Conservation (phyloP, 2,888 invertebrate genomes). For the Pseudococcus longispinus region DNA sequence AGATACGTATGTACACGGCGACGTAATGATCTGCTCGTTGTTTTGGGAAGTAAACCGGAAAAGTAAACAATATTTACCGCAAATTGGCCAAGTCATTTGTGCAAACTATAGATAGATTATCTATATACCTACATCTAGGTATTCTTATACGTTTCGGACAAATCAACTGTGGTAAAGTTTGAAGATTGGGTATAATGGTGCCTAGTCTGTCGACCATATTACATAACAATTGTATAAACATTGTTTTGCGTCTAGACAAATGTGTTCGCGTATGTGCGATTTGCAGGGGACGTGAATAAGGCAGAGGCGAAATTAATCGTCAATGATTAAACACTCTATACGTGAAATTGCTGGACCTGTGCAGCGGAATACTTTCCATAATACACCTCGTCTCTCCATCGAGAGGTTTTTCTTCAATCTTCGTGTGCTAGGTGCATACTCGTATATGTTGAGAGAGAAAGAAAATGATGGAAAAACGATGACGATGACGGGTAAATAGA, state of each 20-base stretch:
- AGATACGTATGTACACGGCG: too few species aligned
- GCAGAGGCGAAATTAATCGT: conserved; percentile 19
- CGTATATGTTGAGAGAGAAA: neutral
- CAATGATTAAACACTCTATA: conserved; percentile 7
- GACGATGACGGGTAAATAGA: neutral
- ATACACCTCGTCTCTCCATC: neutral
- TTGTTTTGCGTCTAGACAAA: conserved; percentile 28
- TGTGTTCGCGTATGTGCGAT: conserved; percentile 9
- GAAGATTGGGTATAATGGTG: neutral
- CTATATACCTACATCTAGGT: neutral
- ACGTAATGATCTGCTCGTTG: neutral
- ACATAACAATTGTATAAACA: conserved; percentile 18
- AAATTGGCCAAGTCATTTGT: conserved; percentile 28
- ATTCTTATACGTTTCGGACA: neutral
- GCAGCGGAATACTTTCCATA: conserved; percentile 14
- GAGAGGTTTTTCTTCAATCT: neutral
- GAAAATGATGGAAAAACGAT: neutral
- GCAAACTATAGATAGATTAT: conserved; percentile 21
- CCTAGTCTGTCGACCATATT: neutral
- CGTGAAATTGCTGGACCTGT: neutral
- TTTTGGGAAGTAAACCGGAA: conserved; percentile 28
- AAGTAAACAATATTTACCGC: conserved; percentile 20
- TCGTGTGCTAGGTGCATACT: neutral
- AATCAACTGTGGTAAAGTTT: neutral
- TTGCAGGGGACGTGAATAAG: neutral